Base-by-base conservation (phyloP, 2,888 invertebrate species). In the Panzeria rudis region DNA sequence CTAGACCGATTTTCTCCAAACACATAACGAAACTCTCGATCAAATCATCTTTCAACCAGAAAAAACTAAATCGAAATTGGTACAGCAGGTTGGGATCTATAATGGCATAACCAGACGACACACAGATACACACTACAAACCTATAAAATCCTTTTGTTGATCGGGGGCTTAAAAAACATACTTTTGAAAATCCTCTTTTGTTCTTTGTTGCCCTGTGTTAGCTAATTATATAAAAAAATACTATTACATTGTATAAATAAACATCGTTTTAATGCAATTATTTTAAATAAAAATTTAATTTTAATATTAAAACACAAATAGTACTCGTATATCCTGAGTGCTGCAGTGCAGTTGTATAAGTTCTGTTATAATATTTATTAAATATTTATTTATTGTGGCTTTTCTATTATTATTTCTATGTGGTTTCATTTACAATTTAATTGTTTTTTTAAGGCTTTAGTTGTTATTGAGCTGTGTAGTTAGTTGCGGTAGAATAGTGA, bases 381-480 rank as follows among this genome's bases (percentile, higher is more conserved):
- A 77, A 78, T 84, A 81, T 84, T 81, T 81, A 84, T 84, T 81
- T 84, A 84, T 81, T 73, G 81, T 62, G 77, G 84, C 41, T 84
- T 84, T 81, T 52, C 77, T 72, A 77, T 81, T 84, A 78, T 81
- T 78, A 78, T 78, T 78, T 81, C 81, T 68, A 73, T 78, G 84
- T 68, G 84, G 84, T 84, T 84, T 81, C 81, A 84, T 77, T 84
- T 81, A 84, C 81, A 84, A 73, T 81, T 81, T 84, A 84, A 84
- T 84, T 84, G 84, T 84, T 84, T 79, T 75, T 79, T 75, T 25
- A 47, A 38, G 64, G 47, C 23, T 66, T 81, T 54, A 62, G 52
- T 69, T 81, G 81, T 69, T 76, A 81, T 81, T 81, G 81, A 75
- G 44, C 59, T 25, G 50, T 52, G 44, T 35, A 75, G 75, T 81